Percentiles rank a stretch among this genome's conserved stretches.
phyloP scores from a whole-genome alignment of 1,140 invertebrate genomes.

The Heterodera schachtii region DNA sequence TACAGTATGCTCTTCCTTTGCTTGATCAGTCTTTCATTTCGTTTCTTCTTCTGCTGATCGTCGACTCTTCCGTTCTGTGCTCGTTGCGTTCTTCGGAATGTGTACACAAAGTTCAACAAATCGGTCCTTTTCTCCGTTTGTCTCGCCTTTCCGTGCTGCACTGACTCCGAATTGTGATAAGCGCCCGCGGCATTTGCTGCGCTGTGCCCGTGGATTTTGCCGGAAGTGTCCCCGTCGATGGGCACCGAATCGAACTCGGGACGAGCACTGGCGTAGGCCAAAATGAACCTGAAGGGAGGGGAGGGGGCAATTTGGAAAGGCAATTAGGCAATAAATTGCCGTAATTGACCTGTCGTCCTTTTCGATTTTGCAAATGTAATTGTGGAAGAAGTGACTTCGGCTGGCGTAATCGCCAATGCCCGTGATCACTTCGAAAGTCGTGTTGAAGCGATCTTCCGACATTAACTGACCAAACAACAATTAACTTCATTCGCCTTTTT shows the following conservation, averaged over 20 bases:
- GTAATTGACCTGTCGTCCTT: conserved; percentile 36
- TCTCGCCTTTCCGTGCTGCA: conserved; percentile 1
- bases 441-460: conserved; percentile 49
- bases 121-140: not conserved
- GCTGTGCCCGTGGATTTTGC: not conserved
- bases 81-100: not conserved
- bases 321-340: too few relatives aligned
- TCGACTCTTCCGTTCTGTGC: not conserved
- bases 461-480: conserved; percentile 8
- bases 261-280: conserved; percentile 46
- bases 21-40: too few relatives aligned
- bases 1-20: too few relatives aligned
- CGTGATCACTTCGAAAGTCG: conserved; percentile 50
- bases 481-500: conserved; percentile 12
- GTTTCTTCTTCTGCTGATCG: not conserved
- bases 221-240: not conserved
- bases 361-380: conserved; percentile 51
- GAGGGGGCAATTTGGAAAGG: not conserved
- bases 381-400: conserved; percentile 46
- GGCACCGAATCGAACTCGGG: conserved; percentile 17
- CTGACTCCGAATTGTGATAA: conserved; percentile 6
- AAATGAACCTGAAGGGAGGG: conserved; percentile 38
- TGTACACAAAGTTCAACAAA: conserved; percentile 2
- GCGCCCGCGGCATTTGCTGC: not conserved
- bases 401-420: conserved; percentile 50